A percentile compares a stretch with the other conserved stretches of the same genome.
Evolutionary conservation across 2,113 vertebrate species (phyloP).

Genomic region (Petroica traversi): DNA sequence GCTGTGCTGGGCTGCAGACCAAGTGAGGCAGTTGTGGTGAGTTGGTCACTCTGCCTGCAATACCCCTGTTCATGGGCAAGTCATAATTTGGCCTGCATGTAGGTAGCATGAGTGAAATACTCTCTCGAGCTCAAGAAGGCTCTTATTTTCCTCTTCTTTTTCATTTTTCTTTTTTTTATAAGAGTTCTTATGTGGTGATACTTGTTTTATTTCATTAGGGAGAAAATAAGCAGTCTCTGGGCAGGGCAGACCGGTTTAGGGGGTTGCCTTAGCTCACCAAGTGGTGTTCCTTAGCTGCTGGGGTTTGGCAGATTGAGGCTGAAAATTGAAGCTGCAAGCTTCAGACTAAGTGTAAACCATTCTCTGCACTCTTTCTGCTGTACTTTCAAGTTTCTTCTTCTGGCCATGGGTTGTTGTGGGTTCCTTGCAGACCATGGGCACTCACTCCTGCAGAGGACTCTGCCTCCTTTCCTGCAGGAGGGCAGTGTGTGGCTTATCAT

Average conservation of each 20-base stretch:
- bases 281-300: neutral
- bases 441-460: neutral
- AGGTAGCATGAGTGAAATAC: neutral
- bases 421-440: neutral
- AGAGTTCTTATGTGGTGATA: neutral
- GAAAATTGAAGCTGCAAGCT: neutral
- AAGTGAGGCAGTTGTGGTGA: neutral
- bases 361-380: neutral
- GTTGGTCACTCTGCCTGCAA: accelerated
- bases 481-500: neutral
- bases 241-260: neutral
- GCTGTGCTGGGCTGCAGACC: neutral
- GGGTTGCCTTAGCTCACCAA: neutral
- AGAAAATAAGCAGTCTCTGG: neutral
- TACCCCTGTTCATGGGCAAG: neutral
- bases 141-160: neutral
- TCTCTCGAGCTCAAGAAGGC: neutral
- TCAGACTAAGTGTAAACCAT: neutral
- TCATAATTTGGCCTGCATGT: accelerated
- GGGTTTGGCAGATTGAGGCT: neutral
- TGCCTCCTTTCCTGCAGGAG: neutral
- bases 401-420: neutral
- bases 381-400: neutral
- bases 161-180: neutral
- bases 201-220: neutral